A percentile compares a stretch with the other conserved stretches of the same genome.
These are phyloP conservation scores for Drosophila triauraria DNA, from an alignment of 1,140 invertebrate genomes.

Conservation along the genomic window DNA sequence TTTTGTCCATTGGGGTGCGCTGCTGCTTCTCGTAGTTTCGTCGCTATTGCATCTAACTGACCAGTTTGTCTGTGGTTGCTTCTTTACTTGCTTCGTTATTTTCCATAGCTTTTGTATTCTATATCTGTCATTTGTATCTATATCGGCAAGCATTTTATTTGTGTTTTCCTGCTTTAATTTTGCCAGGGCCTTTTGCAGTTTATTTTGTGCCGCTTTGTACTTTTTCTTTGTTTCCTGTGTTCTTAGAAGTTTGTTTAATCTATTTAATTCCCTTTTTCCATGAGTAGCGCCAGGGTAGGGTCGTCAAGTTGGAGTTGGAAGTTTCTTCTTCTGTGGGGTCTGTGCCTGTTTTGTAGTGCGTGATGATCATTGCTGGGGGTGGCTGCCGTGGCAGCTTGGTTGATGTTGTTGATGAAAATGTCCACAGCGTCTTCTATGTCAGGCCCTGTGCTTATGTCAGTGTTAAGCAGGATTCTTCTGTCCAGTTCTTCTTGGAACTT, in stretches of 20 bases:
- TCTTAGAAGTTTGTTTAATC: too few species aligned
- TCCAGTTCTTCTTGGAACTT: slow-evolving; percentile 1
- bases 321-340: neutral
- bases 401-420: neutral
- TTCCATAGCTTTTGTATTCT: slow-evolving; percentile 17
- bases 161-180: neutral
- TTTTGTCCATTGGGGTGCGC: neutral
- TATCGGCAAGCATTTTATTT: neutral
- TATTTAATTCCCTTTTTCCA: neutral
- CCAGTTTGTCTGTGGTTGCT: slow-evolving; percentile 12
- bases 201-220: slow-evolving; percentile 10
- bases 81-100: slow-evolving; percentile 2
- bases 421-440: slow-evolving; percentile 18
- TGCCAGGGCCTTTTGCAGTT: neutral
- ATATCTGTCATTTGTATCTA: neutral
- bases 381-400: slow-evolving; percentile 1
- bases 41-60: neutral
- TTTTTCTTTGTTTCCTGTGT: neutral
- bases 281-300: neutral
- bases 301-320: neutral
- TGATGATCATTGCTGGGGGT: neutral
- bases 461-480: neutral
- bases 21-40: neutral
- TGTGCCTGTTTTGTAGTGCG: neutral
- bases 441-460: neutral